Conservation (phyloP, 2,113 vertebrate genomes). For the Oceanodroma tethys region DNA sequence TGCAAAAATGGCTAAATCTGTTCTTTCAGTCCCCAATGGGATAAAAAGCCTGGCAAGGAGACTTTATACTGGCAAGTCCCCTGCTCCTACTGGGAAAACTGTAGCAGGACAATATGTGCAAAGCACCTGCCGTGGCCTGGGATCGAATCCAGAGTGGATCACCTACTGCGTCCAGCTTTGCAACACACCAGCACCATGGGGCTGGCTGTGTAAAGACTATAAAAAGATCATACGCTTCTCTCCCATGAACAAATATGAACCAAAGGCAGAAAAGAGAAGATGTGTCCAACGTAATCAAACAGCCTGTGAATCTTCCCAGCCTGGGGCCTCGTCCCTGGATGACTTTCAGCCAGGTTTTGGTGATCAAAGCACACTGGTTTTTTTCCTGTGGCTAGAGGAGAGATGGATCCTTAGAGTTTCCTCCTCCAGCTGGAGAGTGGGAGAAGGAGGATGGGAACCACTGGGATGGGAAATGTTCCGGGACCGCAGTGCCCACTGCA, state of each 20-base stretch:
- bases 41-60: not conserved
- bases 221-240: not conserved
- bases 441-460: not conserved
- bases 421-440: not conserved
- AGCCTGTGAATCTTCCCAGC: not conserved
- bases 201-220: not conserved
- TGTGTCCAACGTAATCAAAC: not conserved
- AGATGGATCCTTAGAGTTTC: not conserved
- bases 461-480: not conserved
- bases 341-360: not conserved
- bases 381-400: not conserved
- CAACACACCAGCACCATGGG: not conserved
- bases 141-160: not conserved
- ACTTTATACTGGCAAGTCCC: not conserved
- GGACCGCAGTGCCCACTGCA: fast-evolving
- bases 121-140: not conserved
- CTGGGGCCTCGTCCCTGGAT: fast-evolving
- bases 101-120: not conserved
- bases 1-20: not conserved
- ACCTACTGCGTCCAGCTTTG: not conserved
- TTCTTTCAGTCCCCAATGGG: not conserved
- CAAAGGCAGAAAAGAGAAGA: not conserved
- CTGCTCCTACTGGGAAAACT: not conserved
- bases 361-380: not conserved
- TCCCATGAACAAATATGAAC: not conserved